Evolutionary conservation across 1,140 invertebrate species (phyloP).

Genomic region (Pogonognathellus flavescens): DNA sequence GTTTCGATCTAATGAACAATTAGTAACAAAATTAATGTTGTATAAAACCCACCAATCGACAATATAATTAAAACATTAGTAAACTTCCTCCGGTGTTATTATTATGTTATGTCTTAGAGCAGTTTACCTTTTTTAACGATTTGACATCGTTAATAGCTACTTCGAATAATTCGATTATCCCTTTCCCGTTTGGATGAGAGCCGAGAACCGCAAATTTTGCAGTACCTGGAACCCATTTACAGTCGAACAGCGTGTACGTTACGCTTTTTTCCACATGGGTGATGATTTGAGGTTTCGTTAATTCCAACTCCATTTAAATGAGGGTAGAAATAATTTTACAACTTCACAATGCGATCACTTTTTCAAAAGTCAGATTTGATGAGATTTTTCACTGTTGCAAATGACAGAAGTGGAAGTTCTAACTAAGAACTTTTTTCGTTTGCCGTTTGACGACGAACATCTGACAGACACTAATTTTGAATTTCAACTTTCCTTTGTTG

Average conservation of each 20-base stretch:
- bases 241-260: slow-evolving; percentile 89
- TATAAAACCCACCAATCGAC: neutral
- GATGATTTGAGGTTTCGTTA: slow-evolving; percentile 87
- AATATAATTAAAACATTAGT: neutral
- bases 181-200: slow-evolving; percentile 85
- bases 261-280: slow-evolving; percentile 86
- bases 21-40: neutral
- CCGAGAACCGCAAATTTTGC: slow-evolving; percentile 92
- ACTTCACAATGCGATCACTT: too few relatives aligned
- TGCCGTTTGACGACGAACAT: too few relatives aligned
- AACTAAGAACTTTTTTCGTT: too few relatives aligned
- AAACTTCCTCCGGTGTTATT: too few relatives aligned
- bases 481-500: too few relatives aligned
- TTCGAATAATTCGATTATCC: slow-evolving; percentile 90
- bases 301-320: neutral
- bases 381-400: too few relatives aligned
- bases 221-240: slow-evolving; percentile 94
- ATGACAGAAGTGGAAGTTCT: too few relatives aligned
- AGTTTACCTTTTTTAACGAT: slow-evolving; percentile 77
- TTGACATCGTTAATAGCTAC: slow-evolving; percentile 80
- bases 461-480: too few relatives aligned
- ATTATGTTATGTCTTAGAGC: too few relatives aligned
- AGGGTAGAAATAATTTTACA: neutral
- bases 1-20: slow-evolving; percentile 75
- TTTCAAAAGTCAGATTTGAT: too few relatives aligned